Base-by-base conservation (phyloP, 1,140 invertebrate species). In the Hylaeus anthracinus region DNA sequence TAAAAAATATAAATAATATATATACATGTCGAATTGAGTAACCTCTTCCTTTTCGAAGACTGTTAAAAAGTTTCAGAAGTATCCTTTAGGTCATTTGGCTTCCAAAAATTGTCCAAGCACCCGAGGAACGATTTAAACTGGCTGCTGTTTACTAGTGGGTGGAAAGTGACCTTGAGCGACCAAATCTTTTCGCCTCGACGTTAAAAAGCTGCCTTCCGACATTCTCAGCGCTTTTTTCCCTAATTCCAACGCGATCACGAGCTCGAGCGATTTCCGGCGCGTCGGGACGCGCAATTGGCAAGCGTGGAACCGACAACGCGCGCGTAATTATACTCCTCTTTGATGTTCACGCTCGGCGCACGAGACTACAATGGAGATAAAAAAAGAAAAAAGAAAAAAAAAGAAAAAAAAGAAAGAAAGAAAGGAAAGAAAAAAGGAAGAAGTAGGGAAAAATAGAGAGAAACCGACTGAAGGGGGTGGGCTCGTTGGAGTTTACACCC, bases 241-340 rank as follows among this genome's bases (percentile, higher is more conserved):
- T 14, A 12, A 14, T 64, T 55, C 8, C 56, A 37, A 26, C 43
- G 53, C 37, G 56, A 69, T 67, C 71, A 1, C 53, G 26, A 72
- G 3, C 43, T 58, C 64, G 15, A 61, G 56, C 58, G 60, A 79
- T 79, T 26, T 63, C 12, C 14, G 8, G 45, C 77, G 51, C 63
- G 77, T 53, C n/a, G 55, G 9, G 26, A 51, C 51, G 41, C 45
- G 56, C 75, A 78, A 72, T 78, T 72, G 75, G 75, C 48, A 66
- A 72, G 15, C n/a, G 51, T 26, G 60, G 60, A 64, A 72, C 72
- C 76, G 69, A 55, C 58, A 58, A 61, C 8, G 41, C 60, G 58
- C 51, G 69, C 60, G 69, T 79, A 79, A 79, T 79, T 79, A 79
- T 79, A 64, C 70, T 79, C n/a, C 51, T n/a, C 76, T 79, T 79